Evolutionary conservation across 2,888 invertebrate species (phyloP).

Genomic region (Eupithecia inturbata): DNA sequence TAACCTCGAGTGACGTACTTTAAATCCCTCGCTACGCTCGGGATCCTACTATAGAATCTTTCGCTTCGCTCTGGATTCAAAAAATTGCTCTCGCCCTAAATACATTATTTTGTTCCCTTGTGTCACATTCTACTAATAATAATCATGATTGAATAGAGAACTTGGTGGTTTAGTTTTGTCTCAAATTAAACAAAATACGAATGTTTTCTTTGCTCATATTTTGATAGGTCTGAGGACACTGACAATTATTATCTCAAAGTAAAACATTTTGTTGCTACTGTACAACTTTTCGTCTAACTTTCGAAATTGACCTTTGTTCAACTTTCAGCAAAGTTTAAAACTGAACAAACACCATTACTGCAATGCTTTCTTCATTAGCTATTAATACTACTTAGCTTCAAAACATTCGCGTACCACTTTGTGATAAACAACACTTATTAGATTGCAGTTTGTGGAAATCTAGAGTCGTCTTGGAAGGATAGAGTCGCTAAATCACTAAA

Average conservation of each 20-base stretch:
- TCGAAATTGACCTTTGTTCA: background rate
- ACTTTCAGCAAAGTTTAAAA: conserved; percentile 8
- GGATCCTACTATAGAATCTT: too few species aligned
- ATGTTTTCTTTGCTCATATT: background rate
- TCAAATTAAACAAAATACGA: background rate
- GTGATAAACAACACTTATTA: conserved; percentile 44
- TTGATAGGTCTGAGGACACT: background rate
- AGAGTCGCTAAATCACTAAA: conserved; percentile 23
- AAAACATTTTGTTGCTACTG: background rate
- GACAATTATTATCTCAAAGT: background rate
- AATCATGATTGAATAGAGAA: background rate
- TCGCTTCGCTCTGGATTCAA: too few species aligned
- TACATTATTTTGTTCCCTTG: too few species aligned
- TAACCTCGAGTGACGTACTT: too few species aligned
- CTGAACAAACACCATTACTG: conserved; percentile 34
- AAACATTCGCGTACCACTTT: conserved; percentile 27
- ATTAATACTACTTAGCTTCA: conserved; percentile 38
- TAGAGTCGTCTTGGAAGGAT: conserved; percentile 27
- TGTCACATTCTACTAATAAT: background rate
- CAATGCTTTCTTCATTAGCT: conserved; percentile 30
- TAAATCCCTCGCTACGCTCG: too few species aligned
- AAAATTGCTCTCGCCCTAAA: too few species aligned
- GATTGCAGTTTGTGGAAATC: conserved; percentile 45
- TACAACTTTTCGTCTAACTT: background rate
- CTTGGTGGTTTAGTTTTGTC: background rate